These are phyloP conservation scores for Sabatieria punctata DNA, from an alignment of 2,888 invertebrate genomes.

Conservation along the genomic window DNA sequence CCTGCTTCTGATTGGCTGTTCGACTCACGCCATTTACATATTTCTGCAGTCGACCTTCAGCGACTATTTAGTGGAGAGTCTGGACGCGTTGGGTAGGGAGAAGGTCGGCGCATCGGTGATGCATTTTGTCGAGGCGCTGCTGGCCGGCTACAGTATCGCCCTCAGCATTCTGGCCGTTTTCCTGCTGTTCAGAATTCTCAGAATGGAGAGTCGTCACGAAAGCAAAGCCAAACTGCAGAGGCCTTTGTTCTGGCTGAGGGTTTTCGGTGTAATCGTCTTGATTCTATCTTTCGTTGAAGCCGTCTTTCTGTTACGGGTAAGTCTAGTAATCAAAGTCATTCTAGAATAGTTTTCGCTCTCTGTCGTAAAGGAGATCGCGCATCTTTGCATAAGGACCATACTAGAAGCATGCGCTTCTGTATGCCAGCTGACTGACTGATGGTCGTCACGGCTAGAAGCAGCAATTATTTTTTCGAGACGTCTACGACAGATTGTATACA, in stretches of 20 bases:
- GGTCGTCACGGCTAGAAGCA: too few relatives aligned
- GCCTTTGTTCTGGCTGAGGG: background rate
- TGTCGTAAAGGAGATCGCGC: too few relatives aligned
- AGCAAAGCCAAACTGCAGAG: background rate
- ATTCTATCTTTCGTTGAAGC: background rate
- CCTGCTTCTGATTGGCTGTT: background rate
- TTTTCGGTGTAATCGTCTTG: background rate
- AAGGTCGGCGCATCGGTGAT: background rate
- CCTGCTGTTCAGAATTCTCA: background rate
- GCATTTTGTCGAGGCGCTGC: background rate
- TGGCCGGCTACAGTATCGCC: background rate
- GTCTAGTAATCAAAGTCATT: too few relatives aligned
- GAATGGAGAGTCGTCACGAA: background rate
- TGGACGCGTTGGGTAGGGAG: background rate
- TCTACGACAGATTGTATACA: too few relatives aligned
- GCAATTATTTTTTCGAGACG: too few relatives aligned
- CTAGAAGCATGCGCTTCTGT: too few relatives aligned
- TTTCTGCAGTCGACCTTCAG: background rate
- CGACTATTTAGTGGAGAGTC: background rate
- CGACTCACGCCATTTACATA: background rate
- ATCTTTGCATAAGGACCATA: too few relatives aligned
- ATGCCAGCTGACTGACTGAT: too few relatives aligned
- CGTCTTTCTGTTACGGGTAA: background rate
- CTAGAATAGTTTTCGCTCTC: too few relatives aligned
- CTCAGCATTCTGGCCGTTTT: background rate